A percentile compares a stretch with the other conserved stretches of the same genome.
Evolutionary conservation across 2,113 vertebrate species (phyloP).

Genomic region (Bubo scandiacus): DNA sequence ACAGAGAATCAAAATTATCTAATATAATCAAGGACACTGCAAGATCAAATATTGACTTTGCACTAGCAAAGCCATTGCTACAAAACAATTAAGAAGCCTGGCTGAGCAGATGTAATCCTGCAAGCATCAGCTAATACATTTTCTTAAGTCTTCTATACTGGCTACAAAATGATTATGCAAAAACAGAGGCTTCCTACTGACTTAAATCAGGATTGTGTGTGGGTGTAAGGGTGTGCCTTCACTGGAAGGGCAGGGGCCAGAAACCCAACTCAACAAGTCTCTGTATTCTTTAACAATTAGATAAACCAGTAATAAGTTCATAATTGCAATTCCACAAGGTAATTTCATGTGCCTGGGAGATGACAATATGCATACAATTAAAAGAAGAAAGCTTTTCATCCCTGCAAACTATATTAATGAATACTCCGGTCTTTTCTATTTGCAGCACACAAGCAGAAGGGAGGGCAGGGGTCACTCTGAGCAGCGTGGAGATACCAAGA

Average conservation of each 20-base stretch:
- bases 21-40: not conserved
- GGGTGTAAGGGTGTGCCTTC: slow-evolving; percentile 49
- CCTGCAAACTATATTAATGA: not conserved
- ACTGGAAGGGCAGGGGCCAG: not conserved
- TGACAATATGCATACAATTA: slow-evolving; percentile 34
- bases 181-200: slow-evolving; percentile 45
- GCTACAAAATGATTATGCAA: slow-evolving; percentile 37
- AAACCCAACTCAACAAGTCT: slow-evolving; percentile 14
- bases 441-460: not conserved
- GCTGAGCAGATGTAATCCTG: not conserved
- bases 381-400: slow-evolving; percentile 30
- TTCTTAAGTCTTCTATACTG: slow-evolving; percentile 1
- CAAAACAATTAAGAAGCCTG: not conserved
- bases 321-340: slow-evolving; percentile 44
- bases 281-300: slow-evolving; percentile 52
- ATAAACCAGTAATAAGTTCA: slow-evolving; percentile 47
- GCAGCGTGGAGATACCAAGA: not conserved
- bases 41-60: slow-evolving; percentile 10
- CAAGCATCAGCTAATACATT: not conserved
- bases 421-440: not conserved
- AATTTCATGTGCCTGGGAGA: slow-evolving; percentile 43
- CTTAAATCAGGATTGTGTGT: slow-evolving; percentile 26
- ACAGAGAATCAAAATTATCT: slow-evolving; percentile 6
- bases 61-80: not conserved
- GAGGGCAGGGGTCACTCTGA: not conserved